phyloP scores from a whole-genome alignment of 1,140 invertebrate species.

The Heliothis subflexa region DNA sequence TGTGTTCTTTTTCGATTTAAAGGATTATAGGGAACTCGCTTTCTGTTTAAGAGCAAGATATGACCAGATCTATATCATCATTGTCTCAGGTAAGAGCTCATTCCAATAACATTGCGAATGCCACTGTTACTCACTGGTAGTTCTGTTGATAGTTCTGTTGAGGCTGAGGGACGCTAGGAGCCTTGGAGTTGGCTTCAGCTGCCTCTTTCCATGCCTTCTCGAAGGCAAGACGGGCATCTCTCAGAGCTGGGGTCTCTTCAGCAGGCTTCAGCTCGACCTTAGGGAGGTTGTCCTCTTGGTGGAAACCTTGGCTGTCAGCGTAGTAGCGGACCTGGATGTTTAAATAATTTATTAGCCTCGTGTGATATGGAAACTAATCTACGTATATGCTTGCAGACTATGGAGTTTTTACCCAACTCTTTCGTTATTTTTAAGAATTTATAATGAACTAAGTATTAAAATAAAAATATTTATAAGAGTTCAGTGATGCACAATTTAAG shows the following conservation, averaged over 20 bases:
- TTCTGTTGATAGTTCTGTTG: constrained; percentile 64
- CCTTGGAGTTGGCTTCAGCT: constrained; percentile 78
- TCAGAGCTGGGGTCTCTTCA: constrained; percentile 87
- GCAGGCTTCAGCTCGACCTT: constrained; percentile 87
- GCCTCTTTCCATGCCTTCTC: constrained; percentile 88
- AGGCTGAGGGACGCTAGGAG: not conserved
- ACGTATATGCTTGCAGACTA: not conserved
- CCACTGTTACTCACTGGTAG: constrained; percentile 71
- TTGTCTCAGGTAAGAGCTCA: too few species aligned
- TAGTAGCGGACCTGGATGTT: constrained; percentile 86
- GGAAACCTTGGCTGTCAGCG: constrained; percentile 88
- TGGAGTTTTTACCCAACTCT: too few species aligned
- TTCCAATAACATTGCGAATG: too few species aligned
- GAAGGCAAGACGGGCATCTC: constrained; percentile 88
- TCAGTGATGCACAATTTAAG: too few species aligned
- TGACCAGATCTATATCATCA: too few species aligned
- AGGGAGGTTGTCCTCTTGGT: constrained; percentile 89
- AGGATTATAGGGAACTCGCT: too few species aligned
- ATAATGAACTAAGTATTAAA: too few species aligned
- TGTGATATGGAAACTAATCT: not conserved
- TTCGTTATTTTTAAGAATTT: too few species aligned
- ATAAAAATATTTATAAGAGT: too few species aligned
- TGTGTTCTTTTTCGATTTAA: too few species aligned
- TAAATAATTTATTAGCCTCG: not conserved
- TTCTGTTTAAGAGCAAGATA: too few species aligned